These are phyloP conservation scores for Melanotaenia boesemani DNA, from an alignment of 2,797 vertebrate species.

Conservation along the genomic window DNA sequence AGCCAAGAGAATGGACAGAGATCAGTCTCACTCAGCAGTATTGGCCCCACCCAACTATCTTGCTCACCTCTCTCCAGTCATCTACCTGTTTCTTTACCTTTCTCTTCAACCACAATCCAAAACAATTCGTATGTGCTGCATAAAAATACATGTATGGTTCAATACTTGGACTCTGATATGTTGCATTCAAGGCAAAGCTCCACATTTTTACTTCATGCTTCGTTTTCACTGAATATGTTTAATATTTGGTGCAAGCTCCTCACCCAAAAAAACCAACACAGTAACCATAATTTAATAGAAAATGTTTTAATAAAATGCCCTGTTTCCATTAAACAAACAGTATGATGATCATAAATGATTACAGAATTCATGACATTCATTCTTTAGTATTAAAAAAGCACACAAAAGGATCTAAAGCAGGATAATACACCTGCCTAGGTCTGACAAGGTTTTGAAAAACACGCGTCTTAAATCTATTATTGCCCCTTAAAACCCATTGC, in stretches of 20 bases:
- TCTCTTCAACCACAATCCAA: conserved; percentile 28
- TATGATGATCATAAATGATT: conserved; percentile 49
- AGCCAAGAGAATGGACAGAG: conserved; percentile 79
- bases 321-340: conserved; percentile 58
- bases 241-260: background rate
- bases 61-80: conserved; percentile 39
- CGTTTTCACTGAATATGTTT: background rate
- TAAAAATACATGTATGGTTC: background rate
- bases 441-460: conserved; percentile 20
- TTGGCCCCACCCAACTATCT: conserved; percentile 63
- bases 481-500: background rate
- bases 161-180: background rate
- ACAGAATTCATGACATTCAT: conserved; percentile 35
- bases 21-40: conserved; percentile 80
- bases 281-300: conserved; percentile 53
- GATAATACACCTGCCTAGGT: conserved; percentile 12
- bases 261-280: conserved; percentile 28
- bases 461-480: conserved; percentile 20
- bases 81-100: conserved; percentile 50
- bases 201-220: background rate
- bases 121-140: background rate
- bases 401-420: conserved; percentile 25
- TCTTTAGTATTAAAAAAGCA: conserved; percentile 53
- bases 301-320: conserved; percentile 72
- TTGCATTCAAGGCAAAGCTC: background rate